Conservation (phyloP, 2,113 vertebrate genomes). For the Grus americana region DNA sequence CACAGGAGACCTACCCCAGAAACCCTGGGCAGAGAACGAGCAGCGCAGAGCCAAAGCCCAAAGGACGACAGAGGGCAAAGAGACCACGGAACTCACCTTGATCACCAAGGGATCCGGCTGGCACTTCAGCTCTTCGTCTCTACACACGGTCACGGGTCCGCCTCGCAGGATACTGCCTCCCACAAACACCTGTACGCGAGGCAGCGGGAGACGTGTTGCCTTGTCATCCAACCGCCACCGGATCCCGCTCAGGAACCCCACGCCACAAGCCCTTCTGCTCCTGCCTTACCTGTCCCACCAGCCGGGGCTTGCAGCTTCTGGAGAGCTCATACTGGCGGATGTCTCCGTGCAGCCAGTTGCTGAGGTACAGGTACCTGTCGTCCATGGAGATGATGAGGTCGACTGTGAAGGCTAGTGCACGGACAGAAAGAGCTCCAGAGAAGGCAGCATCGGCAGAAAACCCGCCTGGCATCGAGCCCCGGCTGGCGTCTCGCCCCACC, state of each 20-base stretch:
- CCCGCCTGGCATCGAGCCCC: accelerated
- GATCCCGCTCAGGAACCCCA: accelerated
- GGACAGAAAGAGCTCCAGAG: neutral
- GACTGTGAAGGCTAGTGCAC: conserved; percentile 80
- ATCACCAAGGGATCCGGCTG: conserved; percentile 84
- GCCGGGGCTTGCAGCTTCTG: conserved; percentile 74
- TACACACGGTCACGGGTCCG: conserved; percentile 81
- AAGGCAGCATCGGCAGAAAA: neutral
- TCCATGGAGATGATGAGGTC: conserved; percentile 90
- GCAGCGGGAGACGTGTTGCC: accelerated
- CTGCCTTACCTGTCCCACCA: conserved; percentile 82
- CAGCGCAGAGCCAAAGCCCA: neutral
- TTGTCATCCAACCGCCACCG: accelerated
- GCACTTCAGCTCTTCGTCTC: conserved; percentile 82
- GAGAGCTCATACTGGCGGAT: conserved; percentile 93
- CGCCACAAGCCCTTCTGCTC: conserved; percentile 2
- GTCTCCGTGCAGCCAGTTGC: conserved; percentile 94
- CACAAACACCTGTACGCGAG: conserved; percentile 83
- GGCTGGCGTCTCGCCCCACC: neutral
- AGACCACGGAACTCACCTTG: conserved; percentile 73
- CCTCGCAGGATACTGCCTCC: conserved; percentile 85
- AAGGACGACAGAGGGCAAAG: too few relatives aligned
- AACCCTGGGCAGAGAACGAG: neutral
- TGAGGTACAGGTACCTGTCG: conserved; percentile 88
- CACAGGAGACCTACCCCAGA: neutral